These are phyloP conservation scores for Caenorhabditis angaria DNA, from an alignment of 2,888 invertebrate species.

Conservation along the genomic window DNA sequence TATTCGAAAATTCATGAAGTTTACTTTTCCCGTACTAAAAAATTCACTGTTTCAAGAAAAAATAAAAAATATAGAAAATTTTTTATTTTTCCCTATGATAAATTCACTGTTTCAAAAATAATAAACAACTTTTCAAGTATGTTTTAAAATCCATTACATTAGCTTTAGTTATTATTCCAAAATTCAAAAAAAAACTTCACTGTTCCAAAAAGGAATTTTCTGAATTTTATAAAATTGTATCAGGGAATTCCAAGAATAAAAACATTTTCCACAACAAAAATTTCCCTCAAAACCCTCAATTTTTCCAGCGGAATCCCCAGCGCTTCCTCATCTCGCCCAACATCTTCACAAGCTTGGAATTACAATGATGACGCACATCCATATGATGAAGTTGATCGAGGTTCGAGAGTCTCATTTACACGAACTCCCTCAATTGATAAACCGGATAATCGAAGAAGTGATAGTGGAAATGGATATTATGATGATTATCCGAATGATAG, in stretches of 20 bases:
- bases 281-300: too few relatives aligned
- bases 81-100: too few relatives aligned
- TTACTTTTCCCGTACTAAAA: too few relatives aligned
- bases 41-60: too few relatives aligned
- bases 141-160: too few relatives aligned
- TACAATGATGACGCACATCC: slow-evolving; percentile 35
- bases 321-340: slow-evolving; percentile 23
- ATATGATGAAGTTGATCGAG: slow-evolving; percentile 41
- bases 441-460: slow-evolving; percentile 18
- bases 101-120: too few relatives aligned
- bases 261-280: background rate
- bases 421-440: slow-evolving; percentile 37
- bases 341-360: slow-evolving; percentile 37
- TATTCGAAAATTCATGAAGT: too few relatives aligned
- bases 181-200: too few relatives aligned
- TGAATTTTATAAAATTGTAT: background rate
- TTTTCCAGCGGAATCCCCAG: slow-evolving; percentile 17
- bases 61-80: too few relatives aligned
- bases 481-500: slow-evolving; percentile 27
- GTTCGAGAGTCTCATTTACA: slow-evolving; percentile 24
- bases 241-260: background rate
- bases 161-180: too few relatives aligned
- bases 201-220: too few relatives aligned
- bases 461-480: slow-evolving; percentile 32
- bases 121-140: too few relatives aligned